These are phyloP conservation scores for Eurystomus glaucurus DNA, from an alignment of 2,797 vertebrate genomes.

Conservation along the genomic window DNA sequence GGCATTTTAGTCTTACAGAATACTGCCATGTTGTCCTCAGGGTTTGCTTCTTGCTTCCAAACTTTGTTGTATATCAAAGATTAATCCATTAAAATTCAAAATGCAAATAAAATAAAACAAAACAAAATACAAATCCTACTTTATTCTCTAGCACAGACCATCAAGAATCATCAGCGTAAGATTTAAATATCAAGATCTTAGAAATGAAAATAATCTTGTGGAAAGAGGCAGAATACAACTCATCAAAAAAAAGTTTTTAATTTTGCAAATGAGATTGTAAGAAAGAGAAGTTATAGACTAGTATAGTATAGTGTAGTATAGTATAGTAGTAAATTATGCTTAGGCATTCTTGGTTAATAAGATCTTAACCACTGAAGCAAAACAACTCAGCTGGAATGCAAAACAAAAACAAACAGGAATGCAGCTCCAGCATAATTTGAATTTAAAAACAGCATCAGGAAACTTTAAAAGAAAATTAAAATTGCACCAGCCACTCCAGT, in stretches of 20 bases:
- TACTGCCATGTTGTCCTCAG: not conserved
- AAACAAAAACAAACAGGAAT: constrained; percentile 72
- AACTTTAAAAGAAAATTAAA: constrained; percentile 37
- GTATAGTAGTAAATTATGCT: not conserved
- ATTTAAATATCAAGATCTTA: not conserved
- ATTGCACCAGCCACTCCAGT: constrained; percentile 48
- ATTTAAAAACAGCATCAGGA: constrained; percentile 58
- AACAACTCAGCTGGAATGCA: constrained; percentile 67
- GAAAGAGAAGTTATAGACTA: not conserved
- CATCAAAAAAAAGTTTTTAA: not conserved
- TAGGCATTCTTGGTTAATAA: constrained; percentile 1
- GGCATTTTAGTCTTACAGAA: not conserved
- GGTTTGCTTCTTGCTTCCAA: not conserved
- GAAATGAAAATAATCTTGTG: not conserved
- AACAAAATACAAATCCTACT: not conserved
- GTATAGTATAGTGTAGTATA: not conserved
- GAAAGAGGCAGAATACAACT: not conserved
- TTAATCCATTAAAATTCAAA: not conserved
- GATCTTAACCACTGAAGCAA: constrained; percentile 24
- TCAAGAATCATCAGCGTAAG: not conserved
- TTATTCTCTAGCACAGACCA: not conserved
- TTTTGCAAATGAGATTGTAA: not conserved
- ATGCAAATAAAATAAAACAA: not conserved
- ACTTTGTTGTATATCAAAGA: not conserved
- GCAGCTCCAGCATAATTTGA: constrained; percentile 54